Conservation (phyloP, 2,797 vertebrate genomes). For the Acipenser ruthenus region DNA sequence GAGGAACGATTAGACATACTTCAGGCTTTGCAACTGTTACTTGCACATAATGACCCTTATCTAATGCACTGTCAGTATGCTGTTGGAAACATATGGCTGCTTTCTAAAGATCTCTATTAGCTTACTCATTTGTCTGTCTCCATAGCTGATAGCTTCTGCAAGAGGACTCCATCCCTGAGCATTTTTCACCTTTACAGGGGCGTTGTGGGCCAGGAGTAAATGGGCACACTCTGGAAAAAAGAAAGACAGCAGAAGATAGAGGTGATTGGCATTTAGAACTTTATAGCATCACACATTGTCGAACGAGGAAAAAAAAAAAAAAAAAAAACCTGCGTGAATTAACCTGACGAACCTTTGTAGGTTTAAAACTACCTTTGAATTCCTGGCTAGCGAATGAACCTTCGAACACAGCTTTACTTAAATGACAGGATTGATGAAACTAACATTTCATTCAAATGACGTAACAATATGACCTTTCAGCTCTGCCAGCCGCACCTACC, state of each 20-base stretch:
- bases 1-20: too few species aligned
- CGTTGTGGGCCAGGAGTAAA: conserved; percentile 95
- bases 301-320: too few species aligned
- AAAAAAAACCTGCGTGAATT: too few species aligned
- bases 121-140: conserved; percentile 98
- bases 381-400: too few species aligned
- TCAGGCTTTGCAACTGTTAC: not conserved
- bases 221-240: conserved; percentile 87
- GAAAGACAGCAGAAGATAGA: not conserved
- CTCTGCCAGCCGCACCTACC: too few species aligned
- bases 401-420: too few species aligned
- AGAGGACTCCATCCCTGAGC: conserved; percentile 99
- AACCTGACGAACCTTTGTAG: too few species aligned
- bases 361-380: too few species aligned
- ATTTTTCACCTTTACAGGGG: conserved; percentile 98
- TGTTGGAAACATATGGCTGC: not conserved
- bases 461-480: too few species aligned
- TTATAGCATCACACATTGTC: too few species aligned
- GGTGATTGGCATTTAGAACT: not conserved
- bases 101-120: conserved; percentile 1
- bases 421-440: too few species aligned
- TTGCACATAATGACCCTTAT: not conserved
- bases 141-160: conserved; percentile 97
- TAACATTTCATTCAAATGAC: too few species aligned
- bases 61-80: not conserved